These are phyloP conservation scores for Hemaris fuciformis DNA, from an alignment of 2,888 invertebrate genomes.

Conservation along the genomic window DNA sequence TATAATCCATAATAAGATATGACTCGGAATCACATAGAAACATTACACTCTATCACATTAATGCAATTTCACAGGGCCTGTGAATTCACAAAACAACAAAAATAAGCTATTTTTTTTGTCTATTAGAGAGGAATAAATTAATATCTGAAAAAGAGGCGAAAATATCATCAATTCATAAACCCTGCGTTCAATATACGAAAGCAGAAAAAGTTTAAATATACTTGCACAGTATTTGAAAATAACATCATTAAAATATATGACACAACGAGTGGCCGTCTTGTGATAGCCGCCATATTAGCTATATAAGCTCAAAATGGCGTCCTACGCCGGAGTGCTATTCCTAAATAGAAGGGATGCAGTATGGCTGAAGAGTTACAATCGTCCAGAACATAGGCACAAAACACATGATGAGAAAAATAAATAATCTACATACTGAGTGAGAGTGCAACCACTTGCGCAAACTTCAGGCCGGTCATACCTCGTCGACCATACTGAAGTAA, in stretches of 20 bases:
- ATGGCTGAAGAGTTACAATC: too few species aligned
- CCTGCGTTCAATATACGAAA: neutral
- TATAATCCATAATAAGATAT: constrained; percentile 41
- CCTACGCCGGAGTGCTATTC: neutral
- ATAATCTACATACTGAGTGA: too few species aligned
- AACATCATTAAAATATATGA: constrained; percentile 1
- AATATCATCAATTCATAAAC: neutral
- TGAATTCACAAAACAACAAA: too few species aligned
- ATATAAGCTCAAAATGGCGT: constrained; percentile 11
- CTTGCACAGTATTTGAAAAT: neutral
- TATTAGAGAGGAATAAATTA: too few species aligned
- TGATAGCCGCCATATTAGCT: constrained; percentile 13
- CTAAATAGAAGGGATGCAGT: too few species aligned
- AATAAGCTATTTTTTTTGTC: too few species aligned
- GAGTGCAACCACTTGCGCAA: too few species aligned
- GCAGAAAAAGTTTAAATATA: neutral
- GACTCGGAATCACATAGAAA: constrained; percentile 44
- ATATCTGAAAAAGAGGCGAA: neutral
- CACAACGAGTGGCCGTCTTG: constrained; percentile 11
- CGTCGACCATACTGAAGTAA: too few species aligned
- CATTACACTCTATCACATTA: constrained; percentile 21
- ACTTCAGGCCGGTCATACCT: too few species aligned
- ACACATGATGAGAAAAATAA: too few species aligned
- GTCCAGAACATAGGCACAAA: too few species aligned
- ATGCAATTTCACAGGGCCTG: neutral